Base-by-base conservation (phyloP, 2,797 vertebrate species). In the Todus mexicanus region DNA sequence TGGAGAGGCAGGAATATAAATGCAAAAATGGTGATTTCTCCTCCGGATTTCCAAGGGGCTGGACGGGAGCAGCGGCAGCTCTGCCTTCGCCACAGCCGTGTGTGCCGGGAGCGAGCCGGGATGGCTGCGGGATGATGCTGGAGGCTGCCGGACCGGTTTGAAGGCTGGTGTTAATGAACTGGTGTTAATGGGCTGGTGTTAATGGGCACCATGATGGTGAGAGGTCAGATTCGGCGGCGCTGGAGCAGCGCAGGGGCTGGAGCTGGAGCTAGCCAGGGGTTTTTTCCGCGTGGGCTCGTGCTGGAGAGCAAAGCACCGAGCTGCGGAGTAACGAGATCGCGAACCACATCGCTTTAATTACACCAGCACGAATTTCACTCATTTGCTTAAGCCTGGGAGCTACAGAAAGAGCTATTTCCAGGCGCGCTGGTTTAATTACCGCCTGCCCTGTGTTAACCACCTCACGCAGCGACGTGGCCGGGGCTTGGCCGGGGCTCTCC, bases 321-420 rank as follows among this genome's bases (percentile, higher is more conserved):
- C 92, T 71, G 89, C 82, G 42, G 51, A 50, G 16, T 14, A 68
- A 74, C 65, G 12, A 63, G 83, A 85, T 64, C 6, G 15, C 17
- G 61, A 94, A 83, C 85, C 9, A 2, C 90, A 65, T 37, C 3
- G 4, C 54, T 90, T 92, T 92, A 94, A 94, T 96, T 80, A 95
- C 1, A 4, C 57, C 76, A 38, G 85, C 8, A 38, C 90, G 59
- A 89, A 91, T 87, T 93, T 85, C 61, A 20, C 75, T 93, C 91
- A 31, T 93, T 93, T 84, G 80, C 76, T 88, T 93, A 91, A 94
- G 88, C 85, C 95, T 94, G 83, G 85, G 63, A 95, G 90, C 93
- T 93, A 94, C 83, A 93, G 83, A 93, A 91, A 81, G 79, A 90
- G 73, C 83, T 57, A 4, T 88, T 94, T 90, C 85, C 92, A 94